Percentiles rank a stretch among this genome's conserved stretches.
Evolutionary conservation across 1,140 invertebrate species (phyloP).

Genomic region (Caligus rogercresseyi): DNA sequence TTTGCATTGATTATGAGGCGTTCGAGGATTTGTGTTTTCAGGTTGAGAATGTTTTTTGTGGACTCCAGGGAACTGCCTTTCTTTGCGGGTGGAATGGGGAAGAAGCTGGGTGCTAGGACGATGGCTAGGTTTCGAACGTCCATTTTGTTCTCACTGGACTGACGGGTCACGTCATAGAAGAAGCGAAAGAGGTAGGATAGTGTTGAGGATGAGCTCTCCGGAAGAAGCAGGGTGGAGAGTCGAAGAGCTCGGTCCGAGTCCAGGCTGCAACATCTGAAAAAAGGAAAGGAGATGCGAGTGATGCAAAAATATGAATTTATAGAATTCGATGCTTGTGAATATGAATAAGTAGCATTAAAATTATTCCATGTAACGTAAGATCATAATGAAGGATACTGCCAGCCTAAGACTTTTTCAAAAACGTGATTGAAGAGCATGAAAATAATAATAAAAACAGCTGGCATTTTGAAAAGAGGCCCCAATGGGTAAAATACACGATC

Average conservation of each 20-base stretch:
- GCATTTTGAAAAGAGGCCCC: no score
- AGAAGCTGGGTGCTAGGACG: constrained; percentile 15
- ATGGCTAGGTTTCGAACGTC: constrained; percentile 11
- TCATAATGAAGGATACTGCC: no score
- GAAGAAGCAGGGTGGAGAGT: neutral
- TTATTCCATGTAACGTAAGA: no score
- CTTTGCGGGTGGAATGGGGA: neutral
- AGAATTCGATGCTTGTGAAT: no score
- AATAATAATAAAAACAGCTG: no score
- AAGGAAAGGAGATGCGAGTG: neutral
- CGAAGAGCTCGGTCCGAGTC: neutral
- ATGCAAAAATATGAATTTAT: neutral
- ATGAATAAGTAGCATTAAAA: no score
- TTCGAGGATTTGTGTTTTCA: neutral
- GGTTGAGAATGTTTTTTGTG: neutral
- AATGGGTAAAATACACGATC: no score
- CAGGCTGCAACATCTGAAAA: constrained; percentile 1
- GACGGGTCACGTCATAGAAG: neutral
- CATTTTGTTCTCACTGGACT: constrained; percentile 18
- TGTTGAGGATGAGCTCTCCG: neutral
- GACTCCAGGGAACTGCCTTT: neutral
- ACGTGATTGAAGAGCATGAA: no score
- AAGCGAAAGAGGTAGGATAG: constrained; percentile 10
- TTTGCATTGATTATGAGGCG: neutral
- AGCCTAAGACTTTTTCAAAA: no score